These are phyloP conservation scores for Crocidura indochinensis DNA, from an alignment of 2,797 vertebrate genomes.

Conservation along the genomic window DNA sequence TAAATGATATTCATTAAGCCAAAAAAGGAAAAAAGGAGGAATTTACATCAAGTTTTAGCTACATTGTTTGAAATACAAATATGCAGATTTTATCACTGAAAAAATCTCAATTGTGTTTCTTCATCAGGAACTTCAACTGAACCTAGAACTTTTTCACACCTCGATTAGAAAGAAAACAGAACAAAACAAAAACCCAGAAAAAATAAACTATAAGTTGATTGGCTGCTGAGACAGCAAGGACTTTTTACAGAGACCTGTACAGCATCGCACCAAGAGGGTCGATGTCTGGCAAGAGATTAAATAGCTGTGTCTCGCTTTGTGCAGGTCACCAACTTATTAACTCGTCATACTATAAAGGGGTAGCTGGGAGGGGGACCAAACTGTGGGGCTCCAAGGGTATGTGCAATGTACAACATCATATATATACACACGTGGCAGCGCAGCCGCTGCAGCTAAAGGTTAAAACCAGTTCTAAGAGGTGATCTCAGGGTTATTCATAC, in stretches of 20 bases:
- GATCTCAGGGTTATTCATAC: constrained; percentile 99
- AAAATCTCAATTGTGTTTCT: constrained; percentile 99
- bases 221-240: constrained; percentile 95
- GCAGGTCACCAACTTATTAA: constrained; percentile 94
- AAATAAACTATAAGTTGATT: constrained; percentile 94
- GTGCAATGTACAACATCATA: constrained; percentile 99
- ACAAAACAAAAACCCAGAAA: constrained; percentile 89
- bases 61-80: constrained; percentile 99
- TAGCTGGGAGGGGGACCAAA: constrained; percentile 89
- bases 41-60: constrained; percentile 99
- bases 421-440: constrained; percentile 99
- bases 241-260: constrained; percentile 94
- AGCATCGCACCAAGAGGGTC: constrained; percentile 89
- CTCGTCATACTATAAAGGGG: constrained; percentile 95
- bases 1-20: constrained; percentile 99
- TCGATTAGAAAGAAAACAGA: constrained; percentile 94
- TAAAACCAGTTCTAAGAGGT: constrained; percentile 99
- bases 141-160: constrained; percentile 96
- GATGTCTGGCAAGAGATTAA: constrained; percentile 93
- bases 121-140: constrained; percentile 97
- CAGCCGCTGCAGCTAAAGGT: constrained; percentile 96
- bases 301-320: constrained; percentile 93
- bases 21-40: constrained; percentile 99
- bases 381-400: constrained; percentile 93
- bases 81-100: constrained; percentile 99